These are phyloP conservation scores for Hesperophylax magnus DNA, from an alignment of 1,140 invertebrate genomes.

Conservation along the genomic window DNA sequence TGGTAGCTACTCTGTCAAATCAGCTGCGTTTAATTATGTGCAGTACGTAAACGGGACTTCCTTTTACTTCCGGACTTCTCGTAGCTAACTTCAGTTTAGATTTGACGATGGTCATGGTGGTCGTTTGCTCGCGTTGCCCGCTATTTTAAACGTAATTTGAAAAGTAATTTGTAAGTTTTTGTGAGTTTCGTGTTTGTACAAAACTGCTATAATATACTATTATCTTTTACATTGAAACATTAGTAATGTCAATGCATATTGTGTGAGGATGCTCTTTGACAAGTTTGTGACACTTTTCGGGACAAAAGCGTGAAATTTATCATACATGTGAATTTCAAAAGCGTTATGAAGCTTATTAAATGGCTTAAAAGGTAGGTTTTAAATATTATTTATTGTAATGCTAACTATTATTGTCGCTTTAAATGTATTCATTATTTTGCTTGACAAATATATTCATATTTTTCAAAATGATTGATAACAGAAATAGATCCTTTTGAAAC, in stretches of 20 bases:
- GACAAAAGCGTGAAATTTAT: neutral
- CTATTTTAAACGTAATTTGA: neutral
- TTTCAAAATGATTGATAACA: neutral
- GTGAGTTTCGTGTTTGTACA: neutral
- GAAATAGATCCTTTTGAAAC: neutral
- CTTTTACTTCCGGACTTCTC: conserved; percentile 17
- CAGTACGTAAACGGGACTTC: neutral
- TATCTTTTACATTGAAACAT: neutral
- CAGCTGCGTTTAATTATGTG: conserved; percentile 23
- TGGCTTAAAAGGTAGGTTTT: conserved; percentile 26
- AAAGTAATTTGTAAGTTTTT: neutral
- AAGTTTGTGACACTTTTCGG: neutral
- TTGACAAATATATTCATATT: neutral
- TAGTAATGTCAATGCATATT: neutral
- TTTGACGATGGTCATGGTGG: conserved; percentile 22
- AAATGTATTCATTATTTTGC: neutral
- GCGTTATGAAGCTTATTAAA: conserved; percentile 28
- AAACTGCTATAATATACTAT: neutral
- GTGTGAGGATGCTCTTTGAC: neutral
- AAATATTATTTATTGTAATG: neutral
- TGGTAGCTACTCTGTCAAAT: conserved; percentile 22
- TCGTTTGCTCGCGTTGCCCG: neutral
- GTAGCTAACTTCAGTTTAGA: conserved; percentile 20
- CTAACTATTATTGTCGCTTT: neutral
- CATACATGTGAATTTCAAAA: neutral